Evolutionary conservation across 2,797 vertebrate genomes (phyloP).

Genomic region (Stomatorhinus walkeri): DNA sequence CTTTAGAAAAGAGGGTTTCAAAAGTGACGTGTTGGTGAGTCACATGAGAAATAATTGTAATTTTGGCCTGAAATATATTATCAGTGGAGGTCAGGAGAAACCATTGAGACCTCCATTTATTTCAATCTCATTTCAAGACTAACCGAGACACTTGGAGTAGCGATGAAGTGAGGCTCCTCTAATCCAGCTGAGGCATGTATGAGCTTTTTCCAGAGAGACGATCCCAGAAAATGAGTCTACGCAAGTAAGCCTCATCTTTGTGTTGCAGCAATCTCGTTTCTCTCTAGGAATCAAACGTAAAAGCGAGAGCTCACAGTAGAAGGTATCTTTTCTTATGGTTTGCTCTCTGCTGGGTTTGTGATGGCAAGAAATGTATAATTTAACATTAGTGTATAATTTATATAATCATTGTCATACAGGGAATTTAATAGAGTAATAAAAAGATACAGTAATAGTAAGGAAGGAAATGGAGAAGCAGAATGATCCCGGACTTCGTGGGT

Average conservation of each 20-base stretch:
- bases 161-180: background rate
- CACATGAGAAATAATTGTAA: conserved; percentile 5
- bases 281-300: background rate
- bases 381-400: background rate
- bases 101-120: background rate
- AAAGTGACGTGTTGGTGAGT: background rate
- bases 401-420: background rate
- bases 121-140: background rate
- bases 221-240: background rate
- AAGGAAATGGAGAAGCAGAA: background rate
- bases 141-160: background rate
- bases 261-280: background rate
- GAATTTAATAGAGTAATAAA: background rate
- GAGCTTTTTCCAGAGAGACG: background rate
- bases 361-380: background rate
- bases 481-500: background rate
- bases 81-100: conserved; percentile 3
- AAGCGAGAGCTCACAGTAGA: background rate
- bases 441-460: background rate
- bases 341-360: background rate
- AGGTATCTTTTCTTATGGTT: background rate
- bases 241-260: conserved; percentile 2
- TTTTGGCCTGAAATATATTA: background rate
- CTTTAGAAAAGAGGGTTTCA: background rate
- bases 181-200: background rate